phyloP scores from a whole-genome alignment of 2,797 vertebrate genomes.

The Sebastes taczanowskii region DNA sequence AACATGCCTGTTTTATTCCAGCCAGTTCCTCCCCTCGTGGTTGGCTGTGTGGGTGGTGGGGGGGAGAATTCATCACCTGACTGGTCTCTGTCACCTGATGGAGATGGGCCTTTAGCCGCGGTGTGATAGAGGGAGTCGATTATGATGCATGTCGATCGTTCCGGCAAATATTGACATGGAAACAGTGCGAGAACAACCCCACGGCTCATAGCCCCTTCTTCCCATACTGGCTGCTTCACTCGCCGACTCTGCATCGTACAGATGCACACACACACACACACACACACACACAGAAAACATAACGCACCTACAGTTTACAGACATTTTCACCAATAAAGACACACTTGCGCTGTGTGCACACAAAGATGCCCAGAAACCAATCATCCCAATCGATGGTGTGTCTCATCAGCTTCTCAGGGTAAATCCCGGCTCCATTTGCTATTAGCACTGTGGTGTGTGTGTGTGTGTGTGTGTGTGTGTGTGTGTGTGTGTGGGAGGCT shows the following conservation, averaged over 20 bases:
- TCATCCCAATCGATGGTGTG: slow-evolving; percentile 54
- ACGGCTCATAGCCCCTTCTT: slow-evolving; percentile 77
- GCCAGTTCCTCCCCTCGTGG: slow-evolving; percentile 88
- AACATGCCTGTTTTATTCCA: slow-evolving; percentile 94
- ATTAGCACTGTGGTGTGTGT: slow-evolving; percentile 43
- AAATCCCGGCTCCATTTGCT: slow-evolving; percentile 36
- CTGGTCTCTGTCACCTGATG: slow-evolving; percentile 91
- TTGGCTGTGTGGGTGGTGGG: slow-evolving; percentile 58
- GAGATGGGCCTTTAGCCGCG: slow-evolving; percentile 90
- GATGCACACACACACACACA: slow-evolving; percentile 5
- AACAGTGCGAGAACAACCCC: slow-evolving; percentile 82
- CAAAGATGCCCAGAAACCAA: slow-evolving; percentile 45
- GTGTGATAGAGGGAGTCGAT: slow-evolving; percentile 89
- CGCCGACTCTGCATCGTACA: slow-evolving; percentile 39
- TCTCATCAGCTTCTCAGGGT: slow-evolving; percentile 42
- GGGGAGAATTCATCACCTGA: slow-evolving; percentile 93
- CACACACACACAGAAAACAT: slow-evolving; percentile 13
- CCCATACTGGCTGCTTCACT: slow-evolving; percentile 28
- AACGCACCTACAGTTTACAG: slow-evolving; percentile 26
- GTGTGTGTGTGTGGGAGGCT: slow-evolving; percentile 15
- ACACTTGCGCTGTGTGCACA: not conserved
- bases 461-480: not conserved
- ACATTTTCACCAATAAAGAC: slow-evolving; percentile 46
- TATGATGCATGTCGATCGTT: slow-evolving; percentile 93
- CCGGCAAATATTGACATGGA: slow-evolving; percentile 87